Percentiles rank a stretch among this genome's conserved stretches.
These are phyloP conservation scores for Octopus bimaculoides DNA, from an alignment of 1,140 invertebrate species.

Conservation along the genomic window DNA sequence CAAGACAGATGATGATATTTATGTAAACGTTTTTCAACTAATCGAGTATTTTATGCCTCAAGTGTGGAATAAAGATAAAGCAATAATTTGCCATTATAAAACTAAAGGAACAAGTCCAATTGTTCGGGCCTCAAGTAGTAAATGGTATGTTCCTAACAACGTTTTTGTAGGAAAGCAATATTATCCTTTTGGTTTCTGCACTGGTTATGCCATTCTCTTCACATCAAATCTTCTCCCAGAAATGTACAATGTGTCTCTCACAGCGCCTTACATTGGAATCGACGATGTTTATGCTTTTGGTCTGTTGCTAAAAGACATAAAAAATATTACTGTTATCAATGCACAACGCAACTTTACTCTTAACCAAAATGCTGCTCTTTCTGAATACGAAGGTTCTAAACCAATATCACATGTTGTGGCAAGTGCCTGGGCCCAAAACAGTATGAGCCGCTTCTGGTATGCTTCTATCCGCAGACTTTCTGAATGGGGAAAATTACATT, in stretches of 20 bases:
- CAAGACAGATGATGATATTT: constrained; percentile 68
- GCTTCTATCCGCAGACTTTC: constrained; percentile 18
- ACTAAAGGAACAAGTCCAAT: constrained; percentile 26
- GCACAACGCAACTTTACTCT: constrained; percentile 25
- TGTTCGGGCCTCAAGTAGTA: constrained; percentile 44
- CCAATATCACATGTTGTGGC: constrained; percentile 20
- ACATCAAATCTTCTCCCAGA: constrained; percentile 48
- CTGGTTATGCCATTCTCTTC: constrained; percentile 55
- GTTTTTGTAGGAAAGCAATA: constrained; percentile 41
- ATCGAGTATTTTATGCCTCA: constrained; percentile 33
- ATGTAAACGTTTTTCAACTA: constrained; percentile 62
- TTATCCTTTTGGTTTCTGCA: constrained; percentile 50
- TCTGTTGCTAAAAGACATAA: constrained; percentile 31
- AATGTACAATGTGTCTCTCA: constrained; percentile 44
- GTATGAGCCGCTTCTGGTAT: constrained; percentile 19
- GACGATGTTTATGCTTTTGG: constrained; percentile 58
- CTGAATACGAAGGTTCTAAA: constrained; percentile 21
- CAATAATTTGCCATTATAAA: constrained; percentile 32
- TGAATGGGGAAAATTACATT: constrained; percentile 19
- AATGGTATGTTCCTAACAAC: constrained; percentile 52
- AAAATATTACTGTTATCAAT: constrained; percentile 23
- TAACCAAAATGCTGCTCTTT: constrained; percentile 20
- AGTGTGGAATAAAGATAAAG: constrained; percentile 15
- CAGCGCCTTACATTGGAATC: constrained; percentile 42
- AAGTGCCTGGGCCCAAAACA: constrained; percentile 12